Evolutionary conservation across 2,113 vertebrate genomes (phyloP).

Genomic region (Sceloporus tristichus): DNA sequence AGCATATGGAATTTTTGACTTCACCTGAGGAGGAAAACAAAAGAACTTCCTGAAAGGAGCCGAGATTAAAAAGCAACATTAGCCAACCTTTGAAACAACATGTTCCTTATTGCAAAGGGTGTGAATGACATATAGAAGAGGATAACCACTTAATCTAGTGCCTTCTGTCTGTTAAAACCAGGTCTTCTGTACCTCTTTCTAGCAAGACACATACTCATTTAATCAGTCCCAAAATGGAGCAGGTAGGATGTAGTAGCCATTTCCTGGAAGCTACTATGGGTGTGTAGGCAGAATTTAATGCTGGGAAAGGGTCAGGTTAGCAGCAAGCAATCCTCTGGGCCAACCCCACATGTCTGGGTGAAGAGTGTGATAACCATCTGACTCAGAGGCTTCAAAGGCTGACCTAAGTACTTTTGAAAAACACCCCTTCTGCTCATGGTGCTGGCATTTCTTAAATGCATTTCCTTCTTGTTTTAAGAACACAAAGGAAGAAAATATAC

Average conservation of each 20-base stretch:
- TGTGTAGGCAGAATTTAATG: not conserved
- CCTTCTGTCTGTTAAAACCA: not conserved
- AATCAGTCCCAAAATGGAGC: not conserved
- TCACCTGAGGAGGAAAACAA: not conserved
- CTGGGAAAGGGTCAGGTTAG: constrained; percentile 4
- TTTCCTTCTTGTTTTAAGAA: not conserved
- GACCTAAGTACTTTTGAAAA: not conserved
- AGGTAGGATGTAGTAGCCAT: not conserved
- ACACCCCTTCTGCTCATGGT: not conserved
- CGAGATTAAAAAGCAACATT: constrained; percentile 38
- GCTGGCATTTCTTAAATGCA: not conserved
- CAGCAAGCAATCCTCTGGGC: not conserved
- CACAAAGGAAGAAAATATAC: not conserved
- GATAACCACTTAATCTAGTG: not conserved
- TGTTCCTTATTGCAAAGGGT: not conserved
- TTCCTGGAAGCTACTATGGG: not conserved
- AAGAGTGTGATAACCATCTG: not conserved
- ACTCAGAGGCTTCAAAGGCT: constrained; percentile 23
- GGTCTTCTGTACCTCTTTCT: not conserved
- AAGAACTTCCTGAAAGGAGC: constrained; percentile 31
- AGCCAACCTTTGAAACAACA: not conserved
- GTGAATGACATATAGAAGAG: not conserved
- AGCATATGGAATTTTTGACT: not conserved
- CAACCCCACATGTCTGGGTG: constrained; percentile 13
- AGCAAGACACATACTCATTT: not conserved